phyloP scores from a whole-genome alignment of 2,113 vertebrate species.

The Ascaphus truei region DNA sequence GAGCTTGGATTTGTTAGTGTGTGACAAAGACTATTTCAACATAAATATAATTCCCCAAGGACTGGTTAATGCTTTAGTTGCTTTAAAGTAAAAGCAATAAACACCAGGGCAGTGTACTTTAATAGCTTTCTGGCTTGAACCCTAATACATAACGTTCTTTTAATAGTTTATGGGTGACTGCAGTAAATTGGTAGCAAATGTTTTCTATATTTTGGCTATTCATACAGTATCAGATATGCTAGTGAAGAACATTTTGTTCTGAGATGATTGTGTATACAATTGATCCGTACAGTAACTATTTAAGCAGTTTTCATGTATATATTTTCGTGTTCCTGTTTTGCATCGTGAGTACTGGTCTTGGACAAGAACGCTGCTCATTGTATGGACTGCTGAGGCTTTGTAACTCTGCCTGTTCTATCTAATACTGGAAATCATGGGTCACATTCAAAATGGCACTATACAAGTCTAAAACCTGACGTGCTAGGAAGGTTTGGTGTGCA shows the following conservation, averaged over 20 bases:
- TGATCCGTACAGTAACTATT: slow-evolving; percentile 56
- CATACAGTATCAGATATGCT: slow-evolving; percentile 62
- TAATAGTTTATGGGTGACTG: slow-evolving; percentile 75
- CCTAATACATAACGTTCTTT: slow-evolving; percentile 74
- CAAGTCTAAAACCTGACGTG: too few relatives aligned
- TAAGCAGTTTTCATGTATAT: slow-evolving; percentile 40
- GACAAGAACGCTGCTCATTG: too few relatives aligned
- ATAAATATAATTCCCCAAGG: slow-evolving; percentile 53
- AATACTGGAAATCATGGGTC: too few relatives aligned
- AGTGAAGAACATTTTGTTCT: slow-evolving; percentile 68
- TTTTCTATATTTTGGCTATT: slow-evolving; percentile 70
- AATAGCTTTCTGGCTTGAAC: slow-evolving; percentile 72
- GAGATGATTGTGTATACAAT: slow-evolving; percentile 61
- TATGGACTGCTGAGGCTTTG: too few relatives aligned
- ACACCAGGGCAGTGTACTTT: slow-evolving; percentile 56
- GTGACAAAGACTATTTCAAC: slow-evolving; percentile 54
- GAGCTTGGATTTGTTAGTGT: slow-evolving; percentile 53
- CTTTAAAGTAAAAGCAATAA: slow-evolving; percentile 54
- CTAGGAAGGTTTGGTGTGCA: too few relatives aligned
- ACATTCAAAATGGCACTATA: too few relatives aligned
- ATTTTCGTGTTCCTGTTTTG: not conserved
- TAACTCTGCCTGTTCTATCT: too few relatives aligned
- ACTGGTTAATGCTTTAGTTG: slow-evolving; percentile 63
- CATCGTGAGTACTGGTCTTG: too few relatives aligned
- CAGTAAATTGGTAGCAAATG: slow-evolving; percentile 70